Conservation (phyloP, 30 jellyfish, hydroid and myxozoan species). For the Calvadosia cruxmelitensis region DNA sequence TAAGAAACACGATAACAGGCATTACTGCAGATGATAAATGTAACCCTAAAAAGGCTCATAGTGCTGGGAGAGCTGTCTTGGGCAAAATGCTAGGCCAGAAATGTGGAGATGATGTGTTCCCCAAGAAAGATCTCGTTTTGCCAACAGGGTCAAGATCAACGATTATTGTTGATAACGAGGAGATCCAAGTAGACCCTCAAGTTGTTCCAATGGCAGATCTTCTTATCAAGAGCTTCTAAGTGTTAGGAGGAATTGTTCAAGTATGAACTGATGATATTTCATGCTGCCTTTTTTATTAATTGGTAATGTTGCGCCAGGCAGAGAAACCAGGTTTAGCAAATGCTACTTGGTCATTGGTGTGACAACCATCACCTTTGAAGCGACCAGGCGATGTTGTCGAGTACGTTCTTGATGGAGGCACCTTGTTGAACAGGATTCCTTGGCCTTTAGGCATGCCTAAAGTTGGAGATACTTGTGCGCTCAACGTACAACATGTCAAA, state of each 20-base stretch:
- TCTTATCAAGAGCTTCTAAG: not conserved
- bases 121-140: too few relatives aligned
- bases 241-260: slow-evolving; percentile 1
- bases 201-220: slow-evolving; percentile 3
- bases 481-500: not conserved
- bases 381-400: slow-evolving; percentile 1
- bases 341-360: not conserved
- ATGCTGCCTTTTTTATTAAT: slow-evolving; percentile 7
- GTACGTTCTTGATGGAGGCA: slow-evolving; percentile 9
- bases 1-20: too few relatives aligned
- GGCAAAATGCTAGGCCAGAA: too few relatives aligned
- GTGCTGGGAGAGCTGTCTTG: too few relatives aligned
- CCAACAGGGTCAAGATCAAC: slow-evolving; percentile 1
- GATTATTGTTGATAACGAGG: not conserved
- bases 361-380: not conserved
- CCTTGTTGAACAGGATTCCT: slow-evolving; percentile 2
- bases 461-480: not conserved
- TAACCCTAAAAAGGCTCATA: too few relatives aligned
- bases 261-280: not conserved
- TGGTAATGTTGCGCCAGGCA: not conserved
- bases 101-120: too few relatives aligned
- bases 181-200: slow-evolving; percentile 14
- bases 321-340: slow-evolving; percentile 6
- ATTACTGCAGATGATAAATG: too few relatives aligned
- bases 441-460: slow-evolving; percentile 8